phyloP scores from a whole-genome alignment of 2,888 invertebrate genomes.

The Calliopum simillimum region DNA sequence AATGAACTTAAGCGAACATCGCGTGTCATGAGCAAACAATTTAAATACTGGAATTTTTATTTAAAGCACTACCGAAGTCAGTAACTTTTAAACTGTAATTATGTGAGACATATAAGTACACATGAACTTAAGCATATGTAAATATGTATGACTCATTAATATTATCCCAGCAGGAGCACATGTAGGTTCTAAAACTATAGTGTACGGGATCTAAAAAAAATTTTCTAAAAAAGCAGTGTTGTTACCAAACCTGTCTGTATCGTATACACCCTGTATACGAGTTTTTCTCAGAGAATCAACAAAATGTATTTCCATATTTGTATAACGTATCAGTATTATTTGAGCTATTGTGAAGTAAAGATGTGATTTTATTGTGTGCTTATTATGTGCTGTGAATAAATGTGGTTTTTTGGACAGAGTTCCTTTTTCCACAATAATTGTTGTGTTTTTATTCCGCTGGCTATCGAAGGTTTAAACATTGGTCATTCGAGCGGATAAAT shows the following conservation, averaged over 20 bases:
- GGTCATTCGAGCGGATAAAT: too few relatives aligned
- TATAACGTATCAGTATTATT: too few relatives aligned
- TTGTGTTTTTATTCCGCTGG: too few relatives aligned
- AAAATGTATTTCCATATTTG: too few relatives aligned
- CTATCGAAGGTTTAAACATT: too few relatives aligned
- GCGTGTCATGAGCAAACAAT: conserved; percentile 5
- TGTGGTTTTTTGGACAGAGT: too few relatives aligned
- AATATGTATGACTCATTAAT: not conserved
- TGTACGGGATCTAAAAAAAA: not conserved
- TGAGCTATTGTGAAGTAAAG: too few relatives aligned
- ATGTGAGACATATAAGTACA: too few relatives aligned
- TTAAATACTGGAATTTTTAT: conserved; percentile 3
- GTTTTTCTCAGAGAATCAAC: too few relatives aligned
- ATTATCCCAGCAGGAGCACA: not conserved
- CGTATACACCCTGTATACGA: not conserved
- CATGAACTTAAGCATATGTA: not conserved
- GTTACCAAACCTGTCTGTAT: conserved; percentile 1
- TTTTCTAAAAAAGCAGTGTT: not conserved
- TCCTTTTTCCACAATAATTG: too few relatives aligned
- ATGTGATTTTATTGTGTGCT: too few relatives aligned
- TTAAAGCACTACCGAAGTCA: not conserved
- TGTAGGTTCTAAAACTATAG: not conserved
- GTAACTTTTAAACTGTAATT: not conserved
- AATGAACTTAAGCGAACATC: not conserved
- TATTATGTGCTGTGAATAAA: too few relatives aligned